Conservation (phyloP, 2,113 vertebrate genomes). For the Aphelocoma coerulescens region DNA sequence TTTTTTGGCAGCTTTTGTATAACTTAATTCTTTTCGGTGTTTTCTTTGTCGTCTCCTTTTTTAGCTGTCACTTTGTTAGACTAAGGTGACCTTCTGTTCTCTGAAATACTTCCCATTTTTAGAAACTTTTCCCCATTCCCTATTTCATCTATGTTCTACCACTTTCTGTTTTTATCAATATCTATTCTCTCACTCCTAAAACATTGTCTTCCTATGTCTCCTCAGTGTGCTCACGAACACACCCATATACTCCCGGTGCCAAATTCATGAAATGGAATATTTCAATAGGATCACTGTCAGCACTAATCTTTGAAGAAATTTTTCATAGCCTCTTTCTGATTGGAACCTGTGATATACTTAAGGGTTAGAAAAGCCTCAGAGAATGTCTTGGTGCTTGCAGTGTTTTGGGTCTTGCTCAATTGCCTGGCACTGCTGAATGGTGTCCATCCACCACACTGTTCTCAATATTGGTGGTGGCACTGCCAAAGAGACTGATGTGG, state of each 20-base stretch:
- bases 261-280: slow-evolving; percentile 1
- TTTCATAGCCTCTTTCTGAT: not conserved
- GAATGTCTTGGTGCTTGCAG: not conserved
- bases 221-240: not conserved
- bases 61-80: not conserved
- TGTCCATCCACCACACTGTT: rapidly evolving
- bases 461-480: not conserved
- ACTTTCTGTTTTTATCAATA: not conserved
- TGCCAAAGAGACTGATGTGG: not conserved
- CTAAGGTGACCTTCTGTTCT: not conserved
- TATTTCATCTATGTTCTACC: not conserved
- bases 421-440: not conserved
- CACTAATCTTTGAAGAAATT: not conserved
- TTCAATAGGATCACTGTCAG: not conserved
- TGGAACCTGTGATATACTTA: not conserved
- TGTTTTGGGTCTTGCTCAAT: not conserved
- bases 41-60: not conserved
- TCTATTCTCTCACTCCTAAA: not conserved
- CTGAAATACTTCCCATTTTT: not conserved
- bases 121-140: not conserved
- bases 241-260: not conserved
- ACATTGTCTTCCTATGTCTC: not conserved
- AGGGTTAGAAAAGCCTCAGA: not conserved
- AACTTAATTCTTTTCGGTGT: not conserved
- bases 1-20: not conserved